Conservation (phyloP, 2,888 invertebrate genomes). For the Gandaritis pyraliata region DNA sequence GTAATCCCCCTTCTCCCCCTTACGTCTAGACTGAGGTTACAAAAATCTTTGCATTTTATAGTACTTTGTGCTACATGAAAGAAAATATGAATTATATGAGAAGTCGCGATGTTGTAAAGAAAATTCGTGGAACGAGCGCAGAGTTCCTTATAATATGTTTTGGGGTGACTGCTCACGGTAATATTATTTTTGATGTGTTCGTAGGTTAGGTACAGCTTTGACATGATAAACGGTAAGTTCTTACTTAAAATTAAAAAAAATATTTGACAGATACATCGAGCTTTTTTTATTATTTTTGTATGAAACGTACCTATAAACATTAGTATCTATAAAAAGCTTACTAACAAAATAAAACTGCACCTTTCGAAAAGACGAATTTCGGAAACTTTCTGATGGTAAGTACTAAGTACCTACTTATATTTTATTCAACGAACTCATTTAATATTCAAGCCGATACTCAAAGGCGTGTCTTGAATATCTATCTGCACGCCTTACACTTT, state of each 20-base stretch:
- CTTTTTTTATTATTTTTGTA: background rate
- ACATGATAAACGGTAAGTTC: background rate
- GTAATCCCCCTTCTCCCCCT: constrained; percentile 39
- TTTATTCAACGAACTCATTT: background rate
- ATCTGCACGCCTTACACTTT: constrained; percentile 22
- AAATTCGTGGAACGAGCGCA: background rate
- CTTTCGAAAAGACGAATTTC: no score
- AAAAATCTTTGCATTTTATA: constrained; percentile 50
- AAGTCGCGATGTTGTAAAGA: constrained; percentile 4
- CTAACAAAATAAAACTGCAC: background rate
- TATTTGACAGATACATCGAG: no score
- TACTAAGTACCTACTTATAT: background rate
- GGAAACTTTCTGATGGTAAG: no score
- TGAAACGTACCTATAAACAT: no score
- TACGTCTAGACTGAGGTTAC: constrained; percentile 62
- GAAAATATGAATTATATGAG: constrained; percentile 47
- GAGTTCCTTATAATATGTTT: background rate
- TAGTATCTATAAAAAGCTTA: background rate
- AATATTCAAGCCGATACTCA: background rate
- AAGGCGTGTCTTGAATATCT: background rate
- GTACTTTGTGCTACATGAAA: constrained; percentile 44
- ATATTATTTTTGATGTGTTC: background rate
- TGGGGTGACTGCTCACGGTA: background rate
- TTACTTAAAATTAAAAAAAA: no score
- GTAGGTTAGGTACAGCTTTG: background rate